Base-by-base conservation (phyloP, 2,113 vertebrate genomes). In the Eudyptes chrysolophus region DNA sequence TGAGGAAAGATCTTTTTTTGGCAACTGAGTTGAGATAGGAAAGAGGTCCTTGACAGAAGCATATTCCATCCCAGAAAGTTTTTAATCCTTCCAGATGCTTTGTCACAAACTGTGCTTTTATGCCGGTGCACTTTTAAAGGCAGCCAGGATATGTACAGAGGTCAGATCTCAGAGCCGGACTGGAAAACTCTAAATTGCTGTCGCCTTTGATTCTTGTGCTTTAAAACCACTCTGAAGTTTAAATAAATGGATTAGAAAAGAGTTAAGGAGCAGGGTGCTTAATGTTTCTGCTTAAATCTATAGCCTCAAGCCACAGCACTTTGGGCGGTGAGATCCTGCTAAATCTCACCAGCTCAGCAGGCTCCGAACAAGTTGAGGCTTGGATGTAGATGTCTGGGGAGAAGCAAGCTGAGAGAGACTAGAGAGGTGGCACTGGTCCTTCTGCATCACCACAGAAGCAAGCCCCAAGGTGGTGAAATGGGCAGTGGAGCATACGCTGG, bases 31-130 rank as follows among this genome's bases (percentile, higher is more conserved):
- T 93, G 60, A 96, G 84, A 96, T 95, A 96, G 82, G 94, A 91
- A 87, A 93, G 78, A 95, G 82, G 92, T 94, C 95, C 89, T 87
- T 92, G 84, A 95, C 92, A 95, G 96, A 94, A 88, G 82, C n/a
- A 62, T 92, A 90, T 90, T 97, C 93, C 68, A 87, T 92, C 91
- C 57, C 92, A 95, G 81, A 94, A 95, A 96, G 84, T 92, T 96
- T 95, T 96, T 96, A 96, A 96, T 97, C 95, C 94, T 93, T 95
- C 95, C 96, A 97, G 96, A 87, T 89, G 95, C 96, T 97, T 97
- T 97, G 94, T 96, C 97, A 96, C 95, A 95, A 96, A 95, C 95
- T 96, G 94, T 94, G 96, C 94, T 97, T 97, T 97, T 95, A 94
- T 96, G 89, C 93, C 6, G 32, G 78, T 85, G 62, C 58, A 96